phyloP scores from a whole-genome alignment of 2,797 vertebrate genomes.

The Neosalanx taihuensis region DNA sequence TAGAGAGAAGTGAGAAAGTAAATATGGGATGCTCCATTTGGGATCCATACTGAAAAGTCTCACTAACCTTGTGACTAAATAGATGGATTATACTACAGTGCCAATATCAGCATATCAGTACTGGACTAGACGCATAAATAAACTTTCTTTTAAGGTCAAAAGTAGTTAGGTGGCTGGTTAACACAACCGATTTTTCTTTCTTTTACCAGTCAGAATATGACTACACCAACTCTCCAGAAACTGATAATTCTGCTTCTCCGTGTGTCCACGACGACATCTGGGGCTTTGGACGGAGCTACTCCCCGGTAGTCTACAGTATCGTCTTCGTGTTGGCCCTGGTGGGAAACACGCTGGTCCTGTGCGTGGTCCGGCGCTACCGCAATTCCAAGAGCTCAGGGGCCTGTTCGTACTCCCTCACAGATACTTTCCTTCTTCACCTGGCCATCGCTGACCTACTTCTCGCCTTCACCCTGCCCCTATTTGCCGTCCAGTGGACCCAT shows the following conservation, averaged over 20 bases:
- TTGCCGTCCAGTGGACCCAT: constrained; percentile 64
- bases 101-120: too few species aligned
- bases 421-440: constrained; percentile 80
- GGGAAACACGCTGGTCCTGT: constrained; percentile 77
- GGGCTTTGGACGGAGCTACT: constrained; percentile 58
- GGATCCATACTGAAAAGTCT: too few species aligned
- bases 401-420: constrained; percentile 71
- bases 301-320: constrained; percentile 66
- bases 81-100: too few species aligned
- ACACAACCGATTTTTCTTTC: background rate
- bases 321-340: constrained; percentile 74
- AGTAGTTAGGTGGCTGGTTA: background rate
- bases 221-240: accelerated
- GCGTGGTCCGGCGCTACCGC: constrained; percentile 72
- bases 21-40: too few species aligned
- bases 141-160: background rate
- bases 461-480: constrained; percentile 76
- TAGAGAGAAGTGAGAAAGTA: too few species aligned
- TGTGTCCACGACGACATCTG: constrained; percentile 54
- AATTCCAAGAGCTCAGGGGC: constrained; percentile 52
- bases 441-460: constrained; percentile 79
- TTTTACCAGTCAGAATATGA: background rate
- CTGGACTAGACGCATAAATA: background rate
- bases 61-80: too few species aligned
- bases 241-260: constrained; percentile 21